Percentiles rank a stretch among this genome's conserved stretches.
Evolutionary conservation across 2,888 invertebrate species (phyloP).

Genomic region (Tanypteryx hageni): DNA sequence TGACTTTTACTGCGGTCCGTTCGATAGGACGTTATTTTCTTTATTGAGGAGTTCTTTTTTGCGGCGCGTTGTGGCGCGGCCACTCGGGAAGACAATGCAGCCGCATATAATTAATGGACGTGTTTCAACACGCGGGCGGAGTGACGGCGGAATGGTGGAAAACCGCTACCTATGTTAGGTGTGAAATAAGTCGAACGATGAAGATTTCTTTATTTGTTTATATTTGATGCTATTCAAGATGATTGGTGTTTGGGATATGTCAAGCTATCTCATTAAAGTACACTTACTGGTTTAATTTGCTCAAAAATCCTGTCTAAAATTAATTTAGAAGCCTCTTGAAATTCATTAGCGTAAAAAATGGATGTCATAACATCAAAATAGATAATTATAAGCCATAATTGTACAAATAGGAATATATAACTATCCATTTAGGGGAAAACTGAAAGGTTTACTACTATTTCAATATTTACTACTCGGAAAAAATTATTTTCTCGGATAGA

Average conservation of each 20-base stretch:
- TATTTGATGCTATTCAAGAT: not conserved
- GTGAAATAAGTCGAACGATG: not conserved
- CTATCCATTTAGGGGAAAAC: no score
- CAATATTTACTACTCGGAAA: not conserved
- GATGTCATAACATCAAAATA: no score
- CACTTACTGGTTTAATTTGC: no score
- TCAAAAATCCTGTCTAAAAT: no score
- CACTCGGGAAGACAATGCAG: not conserved
- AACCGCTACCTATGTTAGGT: not conserved
- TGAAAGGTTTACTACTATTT: no score
- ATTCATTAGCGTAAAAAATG: no score
- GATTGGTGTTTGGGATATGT: no score
- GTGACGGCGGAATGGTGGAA: not conserved
- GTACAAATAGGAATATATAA: no score
- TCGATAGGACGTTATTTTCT: not conserved
- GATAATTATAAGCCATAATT: no score
- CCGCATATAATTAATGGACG: conserved; percentile 23
- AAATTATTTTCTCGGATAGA: not conserved
- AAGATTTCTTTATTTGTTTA: not conserved
- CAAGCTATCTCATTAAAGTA: no score
- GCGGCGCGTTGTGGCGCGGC: not conserved
- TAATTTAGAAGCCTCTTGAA: no score
- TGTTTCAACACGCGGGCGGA: not conserved
- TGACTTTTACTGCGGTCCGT: not conserved
- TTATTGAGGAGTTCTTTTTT: not conserved